Evolutionary conservation across 2,797 vertebrate species (phyloP).

Genomic region (Thalassophryne amazonica): DNA sequence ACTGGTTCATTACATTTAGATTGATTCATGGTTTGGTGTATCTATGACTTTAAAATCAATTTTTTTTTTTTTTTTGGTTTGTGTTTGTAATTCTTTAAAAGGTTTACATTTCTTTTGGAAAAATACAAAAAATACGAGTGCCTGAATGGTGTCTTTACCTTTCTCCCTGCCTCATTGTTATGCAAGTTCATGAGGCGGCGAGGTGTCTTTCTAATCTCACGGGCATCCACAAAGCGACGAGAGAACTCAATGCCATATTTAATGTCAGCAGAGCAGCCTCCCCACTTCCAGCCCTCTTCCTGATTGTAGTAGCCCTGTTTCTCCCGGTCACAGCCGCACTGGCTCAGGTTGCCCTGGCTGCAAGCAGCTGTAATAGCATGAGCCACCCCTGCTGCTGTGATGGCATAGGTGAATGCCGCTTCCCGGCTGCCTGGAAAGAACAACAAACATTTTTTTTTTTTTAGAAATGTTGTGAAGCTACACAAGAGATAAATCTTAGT

Average conservation of each 20-base stretch:
- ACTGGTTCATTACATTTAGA: too few relatives aligned
- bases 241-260: conserved; percentile 99
- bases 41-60: too few relatives aligned
- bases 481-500: too few relatives aligned
- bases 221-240: conserved; percentile 94
- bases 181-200: conserved; percentile 98
- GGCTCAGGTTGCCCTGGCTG: conserved; percentile 98
- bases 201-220: conserved; percentile 97
- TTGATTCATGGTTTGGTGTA: too few relatives aligned
- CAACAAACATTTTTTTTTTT: conserved; percentile 8
- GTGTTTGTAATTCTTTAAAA: too few relatives aligned
- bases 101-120: neutral
- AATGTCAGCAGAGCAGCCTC: conserved; percentile 97
- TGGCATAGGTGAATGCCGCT: conserved; percentile 98
- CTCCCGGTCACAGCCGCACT: conserved; percentile 97
- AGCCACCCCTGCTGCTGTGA: conserved; percentile 95
- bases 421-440: conserved; percentile 91
- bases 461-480: neutral
- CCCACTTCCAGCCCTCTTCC: conserved; percentile 99
- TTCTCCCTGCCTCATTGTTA: conserved; percentile 98
- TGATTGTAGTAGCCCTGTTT: conserved; percentile 98
- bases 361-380: conserved; percentile 96
- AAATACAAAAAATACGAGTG: neutral
- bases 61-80: too few relatives aligned
- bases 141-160: conserved; percentile 76